A percentile compares a stretch with the other conserved stretches of the same genome.
phyloP scores from a whole-genome alignment of 1,140 invertebrate genomes.

The Philotrypesis tridentata region DNA sequence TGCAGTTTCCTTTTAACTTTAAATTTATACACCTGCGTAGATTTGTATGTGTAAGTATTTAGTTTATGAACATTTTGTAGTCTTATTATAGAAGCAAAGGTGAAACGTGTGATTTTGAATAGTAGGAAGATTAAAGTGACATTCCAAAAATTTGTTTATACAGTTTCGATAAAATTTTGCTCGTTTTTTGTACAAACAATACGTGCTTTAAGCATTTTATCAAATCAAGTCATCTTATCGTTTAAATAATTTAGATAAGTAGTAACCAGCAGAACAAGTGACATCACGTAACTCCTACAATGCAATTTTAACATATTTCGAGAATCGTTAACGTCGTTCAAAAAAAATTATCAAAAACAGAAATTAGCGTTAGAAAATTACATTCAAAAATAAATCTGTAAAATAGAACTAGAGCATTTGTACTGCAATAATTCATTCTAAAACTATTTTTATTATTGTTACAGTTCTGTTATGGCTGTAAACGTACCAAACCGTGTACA shows the following conservation, averaged over 20 bases:
- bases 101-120: neutral
- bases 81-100: neutral
- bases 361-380: no score
- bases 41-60: neutral
- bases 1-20: neutral
- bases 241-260: slow-evolving; percentile 29
- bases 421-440: no score
- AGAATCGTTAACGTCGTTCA: no score
- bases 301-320: no score
- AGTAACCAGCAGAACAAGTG: neutral
- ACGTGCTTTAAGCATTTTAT: neutral
- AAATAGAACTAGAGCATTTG: no score
- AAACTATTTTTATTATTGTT: no score
- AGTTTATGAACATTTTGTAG: neutral
- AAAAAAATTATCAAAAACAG: no score
- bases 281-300: neutral
- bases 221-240: slow-evolving; percentile 10
- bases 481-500: neutral
- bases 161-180: neutral
- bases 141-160: neutral
- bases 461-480: neutral
- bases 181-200: neutral
- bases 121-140: neutral
- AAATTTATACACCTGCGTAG: neutral
- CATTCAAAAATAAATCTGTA: no score